Evolutionary conservation across 1,140 invertebrate genomes (phyloP).

Genomic region (Bombus sibiricus): DNA sequence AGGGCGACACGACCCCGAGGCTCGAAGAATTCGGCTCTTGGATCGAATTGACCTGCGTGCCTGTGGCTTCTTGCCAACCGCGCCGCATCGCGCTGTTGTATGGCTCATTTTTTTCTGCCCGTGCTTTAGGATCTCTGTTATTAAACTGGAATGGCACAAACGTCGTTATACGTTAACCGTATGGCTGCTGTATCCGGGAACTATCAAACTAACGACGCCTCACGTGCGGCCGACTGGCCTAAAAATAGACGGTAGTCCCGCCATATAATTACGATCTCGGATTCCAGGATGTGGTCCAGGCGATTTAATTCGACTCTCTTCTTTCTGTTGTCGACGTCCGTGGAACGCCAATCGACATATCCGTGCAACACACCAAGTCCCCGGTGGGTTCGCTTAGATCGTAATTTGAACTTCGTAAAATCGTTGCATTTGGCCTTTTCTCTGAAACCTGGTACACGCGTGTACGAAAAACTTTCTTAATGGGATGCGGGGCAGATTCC

Average conservation of each 20-base stretch:
- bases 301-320: constrained; percentile 45
- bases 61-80: constrained; percentile 18
- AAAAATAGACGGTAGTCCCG: constrained; percentile 44
- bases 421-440: background rate
- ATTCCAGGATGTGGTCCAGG: constrained; percentile 18
- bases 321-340: background rate
- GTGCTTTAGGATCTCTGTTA: constrained; percentile 33
- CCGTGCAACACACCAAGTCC: background rate
- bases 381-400: background rate
- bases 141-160: constrained; percentile 46
- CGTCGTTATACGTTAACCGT: constrained; percentile 45
- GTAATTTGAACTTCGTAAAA: constrained; percentile 25
- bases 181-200: constrained; percentile 48
- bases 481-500: background rate
- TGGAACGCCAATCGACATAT: constrained; percentile 16
- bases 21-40: constrained; percentile 25
- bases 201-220: constrained; percentile 50
- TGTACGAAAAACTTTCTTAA: constrained; percentile 10
- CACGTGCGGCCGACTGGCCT: constrained; percentile 32
- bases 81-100: constrained; percentile 16
- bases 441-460: background rate
- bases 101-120: constrained; percentile 20
- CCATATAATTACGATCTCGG: constrained; percentile 47
- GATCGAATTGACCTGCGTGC: constrained; percentile 32
- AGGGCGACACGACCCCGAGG: background rate